A percentile compares a stretch with the other conserved stretches of the same genome.
Evolutionary conservation across 2,888 invertebrate genomes (phyloP).

Genomic region (Metopia argyrocephala): DNA sequence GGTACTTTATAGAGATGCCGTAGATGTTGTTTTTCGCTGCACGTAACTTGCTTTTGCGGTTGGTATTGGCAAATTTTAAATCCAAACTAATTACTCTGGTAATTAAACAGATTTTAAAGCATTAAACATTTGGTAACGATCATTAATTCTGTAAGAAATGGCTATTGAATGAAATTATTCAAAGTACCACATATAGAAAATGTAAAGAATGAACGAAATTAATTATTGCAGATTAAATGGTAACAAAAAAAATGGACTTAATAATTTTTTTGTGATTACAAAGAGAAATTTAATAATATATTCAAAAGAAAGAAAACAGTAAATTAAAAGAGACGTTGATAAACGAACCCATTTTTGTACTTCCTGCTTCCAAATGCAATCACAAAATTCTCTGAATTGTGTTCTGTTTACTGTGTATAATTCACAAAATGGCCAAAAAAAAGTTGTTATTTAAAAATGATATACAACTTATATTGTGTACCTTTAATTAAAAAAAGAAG

Average conservation of each 20-base stretch:
- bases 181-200: neutral
- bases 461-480: too few species aligned
- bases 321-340: too few species aligned
- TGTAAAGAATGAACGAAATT: constrained; percentile 4
- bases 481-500: too few species aligned
- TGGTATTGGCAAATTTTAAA: constrained; percentile 38
- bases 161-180: neutral
- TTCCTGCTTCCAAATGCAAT: too few species aligned
- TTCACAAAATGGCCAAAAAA: too few species aligned
- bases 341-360: too few species aligned
- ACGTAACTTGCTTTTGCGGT: constrained; percentile 1
- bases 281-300: neutral
- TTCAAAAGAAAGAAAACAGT: too few species aligned
- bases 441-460: too few species aligned
- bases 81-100: constrained; percentile 40
- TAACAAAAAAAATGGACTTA: neutral
- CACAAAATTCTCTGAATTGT: too few species aligned
- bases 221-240: constrained; percentile 12
- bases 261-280: neutral
- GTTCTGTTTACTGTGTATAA: too few species aligned
- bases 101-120: constrained; percentile 41
- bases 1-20: neutral
- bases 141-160: constrained; percentile 23
- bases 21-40: neutral
- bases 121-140: neutral